Evolutionary conservation across 2,797 vertebrate species (phyloP), one percentile per base, ranked within the genome.

Genomic region (Mus caroli): DNA sequence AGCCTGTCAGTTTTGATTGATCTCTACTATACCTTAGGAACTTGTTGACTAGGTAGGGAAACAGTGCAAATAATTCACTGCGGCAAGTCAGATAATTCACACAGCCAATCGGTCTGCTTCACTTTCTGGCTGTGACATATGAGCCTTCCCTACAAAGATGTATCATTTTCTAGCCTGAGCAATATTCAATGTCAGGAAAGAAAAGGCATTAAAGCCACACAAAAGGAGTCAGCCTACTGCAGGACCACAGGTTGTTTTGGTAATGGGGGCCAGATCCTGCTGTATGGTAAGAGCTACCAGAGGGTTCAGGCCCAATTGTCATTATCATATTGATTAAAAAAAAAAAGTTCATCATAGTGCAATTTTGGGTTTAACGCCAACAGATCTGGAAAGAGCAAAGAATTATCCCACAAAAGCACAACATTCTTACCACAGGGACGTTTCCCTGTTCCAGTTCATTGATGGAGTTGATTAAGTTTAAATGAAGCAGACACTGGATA

Each of bases 391-490:
- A 99, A 99, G 99, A 99, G 99, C 99, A 99, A 99, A 99, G 99
- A 99, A 99, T 99, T 99, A 99, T 99, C 99, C 98, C 98, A 99
- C 99, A 99, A 99, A 99, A 99, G 99, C 98, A 99, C 98, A 98
- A 99, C 99, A 99, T 99, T 99, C 99, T 98, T 99, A 99, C 99
- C 99, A 97, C 98, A 98, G 99, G 99, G 99, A 99, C 98, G 98
- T 99, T 99, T 99, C 98, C 98, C 99, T 99, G 99, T 99, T 99
- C 99, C 99, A 99, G 99, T 99, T 99, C 99, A 99, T 99, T 99
- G 99, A 99, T 99, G 99, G 99, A 99, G 99, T 99, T 99, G 99
- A 99, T 99, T 99, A 99, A 99, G 99, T 99, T 99, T 99, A 99
- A 99, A 99, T 99, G 99, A 99, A 99, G 99, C 99, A 99, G 99